Percentiles rank a stretch among this genome's conserved stretches.
Evolutionary conservation across 2,888 invertebrate species (phyloP).

Genomic region (Malthinus seriepunctatus): DNA sequence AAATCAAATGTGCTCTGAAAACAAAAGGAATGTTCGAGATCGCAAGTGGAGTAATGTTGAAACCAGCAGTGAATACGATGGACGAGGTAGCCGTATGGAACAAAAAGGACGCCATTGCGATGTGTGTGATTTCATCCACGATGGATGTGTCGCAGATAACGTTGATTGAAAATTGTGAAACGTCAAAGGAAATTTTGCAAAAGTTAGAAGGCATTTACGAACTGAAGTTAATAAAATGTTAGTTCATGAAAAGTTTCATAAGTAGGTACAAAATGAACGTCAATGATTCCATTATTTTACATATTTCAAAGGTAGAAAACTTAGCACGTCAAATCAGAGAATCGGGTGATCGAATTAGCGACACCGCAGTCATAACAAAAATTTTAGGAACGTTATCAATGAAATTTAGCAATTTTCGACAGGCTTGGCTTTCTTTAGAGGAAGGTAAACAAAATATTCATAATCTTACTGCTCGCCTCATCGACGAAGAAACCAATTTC

Average conservation of each 20-base stretch:
- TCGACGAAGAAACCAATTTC: constrained; percentile 34
- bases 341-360: constrained; percentile 31
- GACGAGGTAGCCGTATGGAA: constrained; percentile 11
- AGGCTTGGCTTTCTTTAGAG: background rate
- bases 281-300: constrained; percentile 37
- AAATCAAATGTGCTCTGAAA: no score
- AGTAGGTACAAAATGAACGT: constrained; percentile 33
- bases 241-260: constrained; percentile 35
- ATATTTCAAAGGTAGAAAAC: constrained; percentile 39
- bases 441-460: constrained; percentile 28
- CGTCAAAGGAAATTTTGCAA: constrained; percentile 31
- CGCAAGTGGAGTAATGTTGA: no score
- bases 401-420: background rate
- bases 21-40: no score
- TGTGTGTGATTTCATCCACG: constrained; percentile 29
- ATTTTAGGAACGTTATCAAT: constrained; percentile 22
- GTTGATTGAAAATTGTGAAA: constrained; percentile 35
- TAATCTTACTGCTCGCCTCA: constrained; percentile 30
- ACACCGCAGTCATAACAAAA: constrained; percentile 33
- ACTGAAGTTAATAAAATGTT: constrained; percentile 37
- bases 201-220: constrained; percentile 33
- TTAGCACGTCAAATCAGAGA: constrained; percentile 35
- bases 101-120: constrained; percentile 31
- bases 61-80: no score
- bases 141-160: constrained; percentile 35